Percentiles rank a stretch among this genome's conserved stretches.
These are phyloP conservation scores for Lophochroa leadbeateri DNA, from an alignment of 2,113 vertebrate genomes.

Conservation along the genomic window DNA sequence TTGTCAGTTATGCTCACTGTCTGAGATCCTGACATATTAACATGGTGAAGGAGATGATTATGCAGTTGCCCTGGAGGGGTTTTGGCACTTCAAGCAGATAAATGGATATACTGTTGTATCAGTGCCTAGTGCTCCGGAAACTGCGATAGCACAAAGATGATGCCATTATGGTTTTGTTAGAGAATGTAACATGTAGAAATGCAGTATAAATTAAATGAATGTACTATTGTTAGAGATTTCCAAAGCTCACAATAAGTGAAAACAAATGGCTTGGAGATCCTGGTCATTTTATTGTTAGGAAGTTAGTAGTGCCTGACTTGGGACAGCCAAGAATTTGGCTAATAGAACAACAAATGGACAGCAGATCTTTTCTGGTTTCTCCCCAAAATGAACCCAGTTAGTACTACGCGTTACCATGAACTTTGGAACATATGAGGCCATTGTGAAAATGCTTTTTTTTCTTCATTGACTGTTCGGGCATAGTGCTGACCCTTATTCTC, in stretches of 20 bases:
- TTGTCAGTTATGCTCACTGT: conserved; percentile 35
- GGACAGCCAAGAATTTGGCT: not conserved
- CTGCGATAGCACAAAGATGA: not conserved
- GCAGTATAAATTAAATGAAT: conserved; percentile 30
- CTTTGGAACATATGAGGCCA: not conserved
- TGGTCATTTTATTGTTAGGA: not conserved
- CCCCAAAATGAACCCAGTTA: not conserved
- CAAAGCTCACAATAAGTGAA: conserved; percentile 26
- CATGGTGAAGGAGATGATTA: not conserved
- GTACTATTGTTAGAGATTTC: conserved; percentile 32
- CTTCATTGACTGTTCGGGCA: not conserved
- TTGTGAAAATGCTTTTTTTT: conserved; percentile 34
- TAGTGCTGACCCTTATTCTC: not conserved
- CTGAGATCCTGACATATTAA: conserved; percentile 18
- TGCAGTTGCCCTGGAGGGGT: not conserved
- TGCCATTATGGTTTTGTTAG: not conserved
- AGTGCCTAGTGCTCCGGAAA: not conserved
- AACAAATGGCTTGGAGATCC: conserved; percentile 8
- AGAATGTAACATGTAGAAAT: conserved; percentile 12
- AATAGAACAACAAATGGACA: not conserved
- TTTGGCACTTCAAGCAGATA: conserved; percentile 11
- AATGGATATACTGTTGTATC: conserved; percentile 5
- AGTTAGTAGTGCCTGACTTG: conserved; percentile 11
- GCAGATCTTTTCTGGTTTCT: not conserved
- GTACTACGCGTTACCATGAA: not conserved